phyloP scores from a whole-genome alignment of 2,797 vertebrate genomes.

The Molossus molossus region DNA sequence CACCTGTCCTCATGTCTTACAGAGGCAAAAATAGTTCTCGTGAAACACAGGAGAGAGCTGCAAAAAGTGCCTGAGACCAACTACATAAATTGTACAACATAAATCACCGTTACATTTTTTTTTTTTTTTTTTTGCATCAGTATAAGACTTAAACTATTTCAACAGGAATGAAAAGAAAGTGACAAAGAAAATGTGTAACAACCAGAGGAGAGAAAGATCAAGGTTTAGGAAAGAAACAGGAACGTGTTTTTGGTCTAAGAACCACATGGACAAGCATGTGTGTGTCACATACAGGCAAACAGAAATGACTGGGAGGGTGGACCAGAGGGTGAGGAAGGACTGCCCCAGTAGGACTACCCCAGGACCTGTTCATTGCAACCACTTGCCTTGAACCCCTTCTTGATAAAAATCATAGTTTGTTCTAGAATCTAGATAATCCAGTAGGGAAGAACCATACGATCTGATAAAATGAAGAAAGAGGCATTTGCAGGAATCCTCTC shows the following conservation, averaged over 20 bases:
- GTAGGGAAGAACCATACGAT: background rate
- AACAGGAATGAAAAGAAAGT: background rate
- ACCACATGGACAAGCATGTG: background rate
- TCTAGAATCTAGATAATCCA: background rate
- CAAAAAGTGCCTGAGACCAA: background rate
- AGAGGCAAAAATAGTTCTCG: background rate
- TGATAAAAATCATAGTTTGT: slow-evolving; percentile 47
- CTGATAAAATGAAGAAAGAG: slow-evolving; percentile 16
- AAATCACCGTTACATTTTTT: background rate
- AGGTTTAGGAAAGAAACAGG: background rate
- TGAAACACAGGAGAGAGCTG: background rate
- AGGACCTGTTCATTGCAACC: background rate
- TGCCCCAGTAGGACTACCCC: background rate
- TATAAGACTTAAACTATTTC: background rate
- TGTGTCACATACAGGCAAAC: background rate
- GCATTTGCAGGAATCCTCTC: slow-evolving; percentile 72
- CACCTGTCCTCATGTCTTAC: background rate
- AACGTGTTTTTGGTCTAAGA: background rate
- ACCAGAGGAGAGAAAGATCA: background rate
- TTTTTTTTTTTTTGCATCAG: background rate
- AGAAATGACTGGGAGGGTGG: background rate
- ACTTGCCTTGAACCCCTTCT: background rate
- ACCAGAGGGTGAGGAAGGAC: background rate
- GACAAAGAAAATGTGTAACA: background rate
- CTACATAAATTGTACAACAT: background rate